A percentile compares a stretch with the other conserved stretches of the same genome.
These are phyloP conservation scores for Lasioglossum zephyrum DNA, from an alignment of 2,888 invertebrate species.

Conservation along the genomic window DNA sequence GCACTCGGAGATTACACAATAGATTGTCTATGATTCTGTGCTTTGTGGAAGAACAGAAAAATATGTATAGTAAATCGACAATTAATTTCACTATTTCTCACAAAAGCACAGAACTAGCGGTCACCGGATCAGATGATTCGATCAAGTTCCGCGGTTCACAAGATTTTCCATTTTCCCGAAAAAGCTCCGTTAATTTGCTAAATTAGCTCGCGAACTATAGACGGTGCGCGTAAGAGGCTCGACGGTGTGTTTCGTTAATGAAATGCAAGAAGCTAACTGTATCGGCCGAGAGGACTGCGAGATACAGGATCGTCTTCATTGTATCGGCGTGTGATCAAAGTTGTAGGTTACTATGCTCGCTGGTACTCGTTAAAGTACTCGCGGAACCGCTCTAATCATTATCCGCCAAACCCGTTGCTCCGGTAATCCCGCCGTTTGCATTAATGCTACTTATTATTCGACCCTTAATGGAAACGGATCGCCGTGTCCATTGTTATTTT, in stretches of 20 bases:
- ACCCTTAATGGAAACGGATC: slow-evolving; percentile 37
- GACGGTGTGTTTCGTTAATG: slow-evolving; percentile 18
- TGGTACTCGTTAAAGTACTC: slow-evolving; percentile 32
- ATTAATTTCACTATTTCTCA: neutral
- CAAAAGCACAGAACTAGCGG: neutral
- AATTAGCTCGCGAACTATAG: neutral
- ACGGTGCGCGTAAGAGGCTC: neutral
- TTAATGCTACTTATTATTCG: slow-evolving; percentile 54
- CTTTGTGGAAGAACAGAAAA: too few species aligned
- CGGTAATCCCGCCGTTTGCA: slow-evolving; percentile 46
- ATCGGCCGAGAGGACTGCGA: slow-evolving; percentile 15
- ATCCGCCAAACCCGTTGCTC: slow-evolving; percentile 15
- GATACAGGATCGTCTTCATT: slow-evolving; percentile 25
- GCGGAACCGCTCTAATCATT: slow-evolving; percentile 28
- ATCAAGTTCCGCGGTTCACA: neutral
- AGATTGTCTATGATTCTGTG: neutral
- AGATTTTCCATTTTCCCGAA: neutral
- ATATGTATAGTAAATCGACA: too few species aligned
- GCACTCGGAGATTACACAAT: neutral
- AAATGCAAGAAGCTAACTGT: slow-evolving; percentile 42
- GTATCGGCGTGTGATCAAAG: slow-evolving; percentile 39
- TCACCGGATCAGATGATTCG: neutral
- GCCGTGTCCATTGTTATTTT: slow-evolving; percentile 51
- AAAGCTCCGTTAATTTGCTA: neutral
- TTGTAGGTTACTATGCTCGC: slow-evolving; percentile 40